These are phyloP conservation scores for Battus philenor DNA, from an alignment of 1,140 invertebrate species.

Conservation along the genomic window DNA sequence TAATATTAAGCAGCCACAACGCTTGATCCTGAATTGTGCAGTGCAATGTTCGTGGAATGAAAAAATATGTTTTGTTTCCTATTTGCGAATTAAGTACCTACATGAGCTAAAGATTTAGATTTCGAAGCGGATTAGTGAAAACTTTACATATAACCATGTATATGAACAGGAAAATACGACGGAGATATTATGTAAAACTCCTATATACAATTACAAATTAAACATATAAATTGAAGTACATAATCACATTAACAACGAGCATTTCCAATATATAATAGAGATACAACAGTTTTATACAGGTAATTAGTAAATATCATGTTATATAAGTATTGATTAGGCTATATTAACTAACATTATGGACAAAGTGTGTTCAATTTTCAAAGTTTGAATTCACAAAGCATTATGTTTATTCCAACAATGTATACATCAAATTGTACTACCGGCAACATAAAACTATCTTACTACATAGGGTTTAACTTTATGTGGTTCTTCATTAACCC, in stretches of 20 bases:
- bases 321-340: constrained; percentile 4
- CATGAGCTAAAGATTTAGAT: constrained; percentile 46
- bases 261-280: constrained; percentile 14
- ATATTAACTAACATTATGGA: constrained; percentile 14
- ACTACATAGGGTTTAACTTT: constrained; percentile 9
- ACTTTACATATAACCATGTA: constrained; percentile 34
- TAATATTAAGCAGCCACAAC: too few species aligned
- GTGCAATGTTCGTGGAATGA: too few species aligned
- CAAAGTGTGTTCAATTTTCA: constrained; percentile 9
- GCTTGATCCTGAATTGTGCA: too few species aligned
- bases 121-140: constrained; percentile 56
- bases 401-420: not conserved
- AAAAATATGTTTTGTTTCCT: constrained; percentile 55
- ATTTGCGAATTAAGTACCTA: constrained; percentile 57
- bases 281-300: constrained; percentile 11
- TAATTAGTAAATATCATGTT: constrained; percentile 6
- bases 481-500: constrained; percentile 1
- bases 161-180: constrained; percentile 27
- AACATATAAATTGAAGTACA: constrained; percentile 15
- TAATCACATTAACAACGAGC: constrained; percentile 21
- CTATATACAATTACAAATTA: constrained; percentile 24
- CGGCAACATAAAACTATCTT: constrained; percentile 11
- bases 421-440: constrained; percentile 9
- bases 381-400: not conserved
- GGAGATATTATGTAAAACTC: constrained; percentile 22